These are phyloP conservation scores for Maniola jurtina DNA, from an alignment of 1,140 invertebrate genomes.

Conservation along the genomic window DNA sequence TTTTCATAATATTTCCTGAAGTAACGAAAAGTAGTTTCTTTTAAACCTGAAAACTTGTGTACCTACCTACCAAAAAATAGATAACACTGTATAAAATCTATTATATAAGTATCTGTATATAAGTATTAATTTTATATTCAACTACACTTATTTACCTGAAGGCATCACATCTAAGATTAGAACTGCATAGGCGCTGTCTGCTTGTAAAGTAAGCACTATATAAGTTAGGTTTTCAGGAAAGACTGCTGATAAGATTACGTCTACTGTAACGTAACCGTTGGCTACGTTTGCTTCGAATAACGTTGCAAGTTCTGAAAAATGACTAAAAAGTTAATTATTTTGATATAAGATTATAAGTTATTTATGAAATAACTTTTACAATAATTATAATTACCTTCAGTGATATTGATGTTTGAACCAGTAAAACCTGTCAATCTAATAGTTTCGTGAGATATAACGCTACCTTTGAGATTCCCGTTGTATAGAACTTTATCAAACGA, in stretches of 20 bases:
- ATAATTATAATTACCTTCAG: slow-evolving; percentile 44
- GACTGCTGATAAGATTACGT: not conserved
- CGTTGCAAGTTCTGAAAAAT: slow-evolving; percentile 3
- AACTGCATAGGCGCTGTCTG: slow-evolving; percentile 7
- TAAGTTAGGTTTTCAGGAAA: slow-evolving; percentile 2
- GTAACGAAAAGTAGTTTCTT: no score
- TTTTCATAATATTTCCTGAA: no score
- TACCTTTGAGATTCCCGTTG: slow-evolving; percentile 37
- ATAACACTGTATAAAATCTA: no score
- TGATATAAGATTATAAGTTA: not conserved
- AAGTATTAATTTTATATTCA: no score
- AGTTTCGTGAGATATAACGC: slow-evolving; percentile 43
- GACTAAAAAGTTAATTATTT: not conserved
- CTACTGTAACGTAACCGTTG: not conserved
- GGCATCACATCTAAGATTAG: slow-evolving; percentile 32
- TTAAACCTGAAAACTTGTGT: no score
- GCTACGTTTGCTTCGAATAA: not conserved
- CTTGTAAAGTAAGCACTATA: slow-evolving; percentile 9
- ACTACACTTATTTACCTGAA: slow-evolving; percentile 34
- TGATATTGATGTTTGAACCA: slow-evolving; percentile 40
- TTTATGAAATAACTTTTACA: not conserved
- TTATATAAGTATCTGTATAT: no score
- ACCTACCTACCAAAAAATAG: no score
- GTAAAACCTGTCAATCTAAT: slow-evolving; percentile 41
- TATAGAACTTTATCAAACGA: slow-evolving; percentile 49